These are phyloP conservation scores for Eidolon helvum DNA, from an alignment of 2,113 vertebrate genomes.

Conservation along the genomic window DNA sequence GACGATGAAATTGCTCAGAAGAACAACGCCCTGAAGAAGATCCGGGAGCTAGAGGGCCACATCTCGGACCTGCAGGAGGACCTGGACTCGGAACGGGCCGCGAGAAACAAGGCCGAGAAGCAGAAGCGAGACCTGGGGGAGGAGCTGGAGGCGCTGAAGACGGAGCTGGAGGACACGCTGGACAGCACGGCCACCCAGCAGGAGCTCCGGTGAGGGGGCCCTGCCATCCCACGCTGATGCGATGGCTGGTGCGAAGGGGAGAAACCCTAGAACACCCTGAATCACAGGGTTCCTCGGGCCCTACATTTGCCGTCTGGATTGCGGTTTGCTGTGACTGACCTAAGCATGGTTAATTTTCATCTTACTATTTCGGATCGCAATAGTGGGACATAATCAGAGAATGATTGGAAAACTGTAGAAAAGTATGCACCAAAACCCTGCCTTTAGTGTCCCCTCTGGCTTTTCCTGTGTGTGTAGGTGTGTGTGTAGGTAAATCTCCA, in stretches of 20 bases:
- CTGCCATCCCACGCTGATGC: no score
- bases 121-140: slow-evolving; percentile 92
- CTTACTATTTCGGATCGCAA: not conserved
- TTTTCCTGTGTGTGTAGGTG: not conserved
- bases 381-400: not conserved
- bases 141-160: slow-evolving; percentile 93
- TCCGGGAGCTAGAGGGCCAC: slow-evolving; percentile 92
- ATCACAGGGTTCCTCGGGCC: fast-evolving
- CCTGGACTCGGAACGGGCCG: slow-evolving; percentile 88
- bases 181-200: slow-evolving; percentile 95
- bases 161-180: slow-evolving; percentile 95
- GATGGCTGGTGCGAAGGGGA: fast-evolving
- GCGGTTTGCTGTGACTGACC: not conserved
- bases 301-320: fast-evolving
- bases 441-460: not conserved
- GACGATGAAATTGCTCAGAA: slow-evolving; percentile 93
- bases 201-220: slow-evolving; percentile 89
- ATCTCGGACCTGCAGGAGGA: slow-evolving; percentile 95
- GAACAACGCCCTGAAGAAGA: slow-evolving; percentile 89
- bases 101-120: slow-evolving; percentile 92
- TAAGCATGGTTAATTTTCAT: not conserved
- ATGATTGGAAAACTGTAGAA: not conserved
- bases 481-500: not conserved
- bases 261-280: no score
- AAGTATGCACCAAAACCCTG: not conserved